Percentiles rank a stretch among this genome's conserved stretches.
Evolutionary conservation across 2,797 vertebrate genomes (phyloP).

Genomic region (Galaxias olidus): DNA sequence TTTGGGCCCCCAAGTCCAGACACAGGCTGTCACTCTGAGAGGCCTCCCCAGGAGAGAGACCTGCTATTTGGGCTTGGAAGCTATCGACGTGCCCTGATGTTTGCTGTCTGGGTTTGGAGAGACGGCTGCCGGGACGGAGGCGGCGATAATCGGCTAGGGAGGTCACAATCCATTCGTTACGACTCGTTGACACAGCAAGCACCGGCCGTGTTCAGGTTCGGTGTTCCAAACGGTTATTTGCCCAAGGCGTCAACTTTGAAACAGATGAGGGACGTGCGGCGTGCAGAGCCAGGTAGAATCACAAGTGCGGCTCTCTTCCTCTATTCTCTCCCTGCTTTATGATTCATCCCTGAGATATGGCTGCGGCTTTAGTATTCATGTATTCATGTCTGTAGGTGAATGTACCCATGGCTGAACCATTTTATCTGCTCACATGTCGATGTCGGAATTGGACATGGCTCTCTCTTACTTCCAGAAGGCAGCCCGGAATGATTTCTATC

Average conservation of each 20-base stretch:
- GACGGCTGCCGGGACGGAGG: neutral
- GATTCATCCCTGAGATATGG: neutral
- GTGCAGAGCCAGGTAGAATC: neutral
- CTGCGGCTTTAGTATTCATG: too few relatives aligned
- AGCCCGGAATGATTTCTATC: too few relatives aligned
- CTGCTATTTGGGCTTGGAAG: conserved; percentile 24
- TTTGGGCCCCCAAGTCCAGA: neutral
- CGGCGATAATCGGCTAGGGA: neutral
- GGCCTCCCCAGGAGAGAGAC: conserved; percentile 9
- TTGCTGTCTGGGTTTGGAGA: conserved; percentile 32
- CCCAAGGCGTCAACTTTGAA: neutral
- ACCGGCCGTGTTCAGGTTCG: neutral
- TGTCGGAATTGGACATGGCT: too few relatives aligned
- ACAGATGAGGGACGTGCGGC: neutral
- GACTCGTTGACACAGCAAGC: conserved; percentile 18
- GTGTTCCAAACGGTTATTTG: conserved; percentile 7
- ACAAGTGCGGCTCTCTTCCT: neutral
- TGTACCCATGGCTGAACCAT: too few relatives aligned
- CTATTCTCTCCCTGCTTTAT: neutral
- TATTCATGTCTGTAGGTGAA: too few relatives aligned
- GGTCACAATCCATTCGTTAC: conserved; percentile 18
- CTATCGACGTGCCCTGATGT: conserved; percentile 27
- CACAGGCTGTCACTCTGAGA: conserved; percentile 7
- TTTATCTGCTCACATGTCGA: too few relatives aligned
- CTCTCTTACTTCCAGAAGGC: too few relatives aligned